Evolutionary conservation across 2,113 vertebrate species (phyloP).

Genomic region (Pitta sordida): DNA sequence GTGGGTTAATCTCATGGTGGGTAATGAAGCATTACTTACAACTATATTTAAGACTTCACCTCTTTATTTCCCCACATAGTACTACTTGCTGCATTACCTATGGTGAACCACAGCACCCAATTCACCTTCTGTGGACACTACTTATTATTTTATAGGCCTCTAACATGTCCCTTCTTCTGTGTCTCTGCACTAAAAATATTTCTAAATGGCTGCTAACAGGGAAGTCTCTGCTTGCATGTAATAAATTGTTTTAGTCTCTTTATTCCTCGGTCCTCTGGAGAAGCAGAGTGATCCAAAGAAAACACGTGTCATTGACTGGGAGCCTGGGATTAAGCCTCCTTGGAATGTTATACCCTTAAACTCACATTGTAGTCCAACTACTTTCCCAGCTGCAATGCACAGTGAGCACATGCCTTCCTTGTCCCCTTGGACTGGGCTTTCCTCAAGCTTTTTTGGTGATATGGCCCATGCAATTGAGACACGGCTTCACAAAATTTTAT

Average conservation of each 20-base stretch:
- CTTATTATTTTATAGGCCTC: constrained; percentile 9
- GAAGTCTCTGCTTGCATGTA: not conserved
- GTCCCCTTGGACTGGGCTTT: not conserved
- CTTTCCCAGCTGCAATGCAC: not conserved
- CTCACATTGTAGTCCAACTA: not conserved
- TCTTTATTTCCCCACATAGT: fast-evolving
- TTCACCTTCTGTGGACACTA: constrained; percentile 9
- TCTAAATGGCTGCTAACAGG: not conserved
- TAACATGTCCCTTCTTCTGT: not conserved
- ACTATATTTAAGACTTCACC: not conserved
- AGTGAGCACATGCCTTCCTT: not conserved
- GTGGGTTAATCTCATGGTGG: not conserved
- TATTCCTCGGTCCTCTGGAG: not conserved
- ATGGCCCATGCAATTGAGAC: not conserved
- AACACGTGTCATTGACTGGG: fast-evolving
- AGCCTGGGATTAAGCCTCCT: not conserved
- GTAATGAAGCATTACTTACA: not conserved
- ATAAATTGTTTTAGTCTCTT: not conserved
- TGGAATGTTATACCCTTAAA: not conserved
- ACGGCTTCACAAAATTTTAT: not conserved
- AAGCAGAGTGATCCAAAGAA: not conserved
- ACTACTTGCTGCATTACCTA: not conserved
- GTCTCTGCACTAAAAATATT: not conserved
- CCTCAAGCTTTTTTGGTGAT: not conserved
- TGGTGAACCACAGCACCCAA: not conserved